These are phyloP conservation scores for Rhagonycha lutea DNA, from an alignment of 2,888 invertebrate genomes.

Conservation along the genomic window DNA sequence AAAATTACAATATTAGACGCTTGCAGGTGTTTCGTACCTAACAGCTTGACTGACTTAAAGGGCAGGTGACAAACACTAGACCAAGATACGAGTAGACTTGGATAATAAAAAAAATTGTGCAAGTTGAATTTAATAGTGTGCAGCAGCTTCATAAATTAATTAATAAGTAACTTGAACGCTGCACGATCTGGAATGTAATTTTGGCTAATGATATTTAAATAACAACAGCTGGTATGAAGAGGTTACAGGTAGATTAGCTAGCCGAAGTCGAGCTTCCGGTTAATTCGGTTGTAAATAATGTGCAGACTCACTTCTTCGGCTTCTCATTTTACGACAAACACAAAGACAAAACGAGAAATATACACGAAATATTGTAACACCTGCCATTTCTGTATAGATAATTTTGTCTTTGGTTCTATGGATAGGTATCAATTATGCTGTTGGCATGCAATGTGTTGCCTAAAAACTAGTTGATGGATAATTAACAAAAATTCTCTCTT, in stretches of 20 bases:
- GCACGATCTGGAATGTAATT: not conserved
- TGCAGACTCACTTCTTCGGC: not conserved
- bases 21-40: not conserved
- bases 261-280: not conserved
- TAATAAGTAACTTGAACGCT: not conserved
- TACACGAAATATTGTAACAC: not conserved
- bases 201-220: slow-evolving; percentile 1
- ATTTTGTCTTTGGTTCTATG: not conserved
- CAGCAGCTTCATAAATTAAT: not conserved
- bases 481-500: not conserved
- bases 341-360: not conserved
- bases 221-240: not conserved
- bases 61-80: not conserved
- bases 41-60: not conserved
- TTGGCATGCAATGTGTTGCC: not conserved
- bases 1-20: not conserved
- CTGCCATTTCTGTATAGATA: not conserved
- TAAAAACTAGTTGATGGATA: not conserved
- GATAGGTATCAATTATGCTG: not conserved
- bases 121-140: not conserved
- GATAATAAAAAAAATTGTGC: not conserved
- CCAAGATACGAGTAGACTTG: not conserved
- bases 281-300: not conserved
- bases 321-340: not conserved
- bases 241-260: not conserved